A percentile compares a stretch with the other conserved stretches of the same genome.
phyloP scores from a whole-genome alignment of 2,888 invertebrate species.

The Synanthedon myopaeformis region DNA sequence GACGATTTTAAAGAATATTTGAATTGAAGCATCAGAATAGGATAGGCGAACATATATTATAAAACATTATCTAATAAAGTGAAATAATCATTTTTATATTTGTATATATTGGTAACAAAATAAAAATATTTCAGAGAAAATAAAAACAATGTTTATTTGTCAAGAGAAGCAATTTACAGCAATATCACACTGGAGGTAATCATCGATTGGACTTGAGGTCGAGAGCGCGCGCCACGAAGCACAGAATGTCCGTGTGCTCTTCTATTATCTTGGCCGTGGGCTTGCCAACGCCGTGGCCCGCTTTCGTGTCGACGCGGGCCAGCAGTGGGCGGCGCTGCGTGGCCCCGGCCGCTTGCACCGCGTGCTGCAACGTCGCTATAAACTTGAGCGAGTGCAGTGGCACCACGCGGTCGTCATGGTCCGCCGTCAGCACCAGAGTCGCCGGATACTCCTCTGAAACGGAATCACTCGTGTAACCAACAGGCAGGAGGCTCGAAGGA shows the following conservation, averaged over 20 bases:
- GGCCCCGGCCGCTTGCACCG: conserved; percentile 60
- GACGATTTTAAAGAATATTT: too few species aligned
- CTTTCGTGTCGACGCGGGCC: conserved; percentile 92
- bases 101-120: background rate
- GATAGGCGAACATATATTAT: too few species aligned
- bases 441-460: conserved; percentile 84
- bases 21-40: too few species aligned
- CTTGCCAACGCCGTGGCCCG: conserved; percentile 97
- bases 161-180: conserved; percentile 62
- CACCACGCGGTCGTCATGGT: conserved; percentile 98
- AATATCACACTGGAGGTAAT: conserved; percentile 65
- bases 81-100: too few species aligned
- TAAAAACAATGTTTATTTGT: conserved; percentile 63
- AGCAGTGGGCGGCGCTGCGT: conserved; percentile 87
- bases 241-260: conserved; percentile 90
- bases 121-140: conserved; percentile 21
- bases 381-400: conserved; percentile 97
- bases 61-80: too few species aligned
- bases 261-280: conserved; percentile 95
- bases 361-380: conserved; percentile 88
- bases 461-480: background rate
- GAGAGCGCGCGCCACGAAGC: conserved; percentile 82
- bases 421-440: conserved; percentile 92
- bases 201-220: conserved; percentile 71
- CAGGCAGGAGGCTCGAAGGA: background rate